A percentile compares a stretch with the other conserved stretches of the same genome.
Evolutionary conservation across 1,140 invertebrate species (phyloP).

Genomic region (Plectrocnemia conspersa): DNA sequence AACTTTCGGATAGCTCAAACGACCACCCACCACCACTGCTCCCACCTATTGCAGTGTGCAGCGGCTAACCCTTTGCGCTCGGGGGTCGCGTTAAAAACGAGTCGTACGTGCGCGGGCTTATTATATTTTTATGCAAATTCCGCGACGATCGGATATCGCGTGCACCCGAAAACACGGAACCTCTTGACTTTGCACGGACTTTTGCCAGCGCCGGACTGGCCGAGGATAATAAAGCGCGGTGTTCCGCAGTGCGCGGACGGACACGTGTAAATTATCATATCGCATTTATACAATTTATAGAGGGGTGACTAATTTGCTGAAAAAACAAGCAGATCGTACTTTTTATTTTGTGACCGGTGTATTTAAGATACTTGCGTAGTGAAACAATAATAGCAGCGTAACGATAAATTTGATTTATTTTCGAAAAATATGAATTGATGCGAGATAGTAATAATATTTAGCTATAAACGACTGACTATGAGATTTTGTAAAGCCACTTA

Average conservation of each 20-base stretch:
- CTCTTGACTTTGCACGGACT: conserved; percentile 4
- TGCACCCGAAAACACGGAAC: conserved; percentile 1
- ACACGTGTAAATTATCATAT: neutral
- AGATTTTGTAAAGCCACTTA: no score
- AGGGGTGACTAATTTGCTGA: no score
- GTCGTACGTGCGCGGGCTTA: conserved; percentile 14
- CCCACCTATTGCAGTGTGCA: neutral
- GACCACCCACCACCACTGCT: no score
- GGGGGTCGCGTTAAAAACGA: conserved; percentile 12
- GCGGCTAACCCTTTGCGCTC: neutral
- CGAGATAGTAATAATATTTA: no score
- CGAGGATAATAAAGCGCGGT: neutral
- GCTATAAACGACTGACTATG: no score
- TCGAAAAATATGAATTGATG: no score
- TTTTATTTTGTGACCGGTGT: no score
- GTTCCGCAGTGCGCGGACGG: no score
- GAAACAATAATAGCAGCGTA: no score
- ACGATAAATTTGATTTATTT: no score
- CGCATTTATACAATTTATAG: neutral
- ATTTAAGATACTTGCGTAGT: no score
- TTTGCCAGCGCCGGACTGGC: neutral
- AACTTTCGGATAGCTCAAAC: neutral
- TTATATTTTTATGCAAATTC: conserved; percentile 20
- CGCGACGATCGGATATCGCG: conserved; percentile 20
- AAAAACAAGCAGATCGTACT: no score